Percentiles rank a stretch among this genome's conserved stretches.
Evolutionary conservation across 2,888 invertebrate genomes (phyloP).

Genomic region (Hydrotaea diabolus): DNA sequence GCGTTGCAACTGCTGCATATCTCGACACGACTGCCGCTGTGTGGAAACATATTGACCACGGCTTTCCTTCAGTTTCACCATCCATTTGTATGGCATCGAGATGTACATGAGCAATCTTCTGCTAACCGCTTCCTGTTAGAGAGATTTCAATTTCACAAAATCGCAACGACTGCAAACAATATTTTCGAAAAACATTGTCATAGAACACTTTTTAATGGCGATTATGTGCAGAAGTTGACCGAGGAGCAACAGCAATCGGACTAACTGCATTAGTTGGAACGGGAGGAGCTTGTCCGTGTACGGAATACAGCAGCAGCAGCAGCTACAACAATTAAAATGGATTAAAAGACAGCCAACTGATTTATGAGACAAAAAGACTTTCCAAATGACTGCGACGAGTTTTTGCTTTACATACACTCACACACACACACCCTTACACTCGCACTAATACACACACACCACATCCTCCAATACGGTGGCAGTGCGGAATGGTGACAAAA

Average conservation of each 20-base stretch:
- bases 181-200: constrained; percentile 34
- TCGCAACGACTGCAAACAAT: constrained; percentile 26
- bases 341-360: constrained; percentile 72
- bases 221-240: constrained; percentile 65
- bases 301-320: constrained; percentile 42
- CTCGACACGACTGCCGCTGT: not conserved
- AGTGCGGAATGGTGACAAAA: constrained; percentile 13
- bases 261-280: constrained; percentile 58
- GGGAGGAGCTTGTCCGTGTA: constrained; percentile 60
- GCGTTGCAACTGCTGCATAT: no score
- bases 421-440: no score
- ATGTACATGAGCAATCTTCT: not conserved
- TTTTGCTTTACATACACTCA: constrained; percentile 36
- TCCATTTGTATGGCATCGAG: not conserved
- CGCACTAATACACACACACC: no score
- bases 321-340: constrained; percentile 71
- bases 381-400: constrained; percentile 75
- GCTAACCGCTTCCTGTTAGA: not conserved
- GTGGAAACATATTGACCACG: not conserved
- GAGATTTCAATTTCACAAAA: constrained; percentile 29
- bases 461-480: constrained; percentile 4
- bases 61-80: not conserved
- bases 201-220: constrained; percentile 61
- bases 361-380: constrained; percentile 76
- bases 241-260: not conserved